phyloP scores from a whole-genome alignment of 92 coral and sea anemone species.

The Ricordea florida region DNA sequence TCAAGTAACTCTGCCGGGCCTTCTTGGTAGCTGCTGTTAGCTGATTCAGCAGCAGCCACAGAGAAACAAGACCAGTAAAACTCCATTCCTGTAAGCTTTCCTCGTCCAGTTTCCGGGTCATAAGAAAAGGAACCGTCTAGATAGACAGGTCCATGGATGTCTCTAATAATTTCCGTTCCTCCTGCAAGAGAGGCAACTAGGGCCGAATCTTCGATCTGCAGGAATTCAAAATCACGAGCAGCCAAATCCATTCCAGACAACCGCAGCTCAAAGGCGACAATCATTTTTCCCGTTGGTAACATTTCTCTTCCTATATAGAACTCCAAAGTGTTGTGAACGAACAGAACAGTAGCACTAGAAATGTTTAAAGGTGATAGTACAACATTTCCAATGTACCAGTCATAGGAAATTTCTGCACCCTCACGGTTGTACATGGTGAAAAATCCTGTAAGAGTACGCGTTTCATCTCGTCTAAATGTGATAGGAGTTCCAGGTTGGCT shows the following conservation, averaged over 20 bases:
- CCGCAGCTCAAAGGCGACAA: not conserved
- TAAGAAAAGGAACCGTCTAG: not conserved
- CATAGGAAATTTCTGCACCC: not conserved
- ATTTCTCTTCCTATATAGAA: not conserved
- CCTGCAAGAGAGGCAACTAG: not conserved
- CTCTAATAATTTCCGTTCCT: not conserved
- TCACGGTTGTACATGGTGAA: not conserved
- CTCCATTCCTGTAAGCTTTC: not conserved
- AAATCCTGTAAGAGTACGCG: not conserved
- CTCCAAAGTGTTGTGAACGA: not conserved
- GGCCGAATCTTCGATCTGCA: not conserved
- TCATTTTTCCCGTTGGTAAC: not conserved
- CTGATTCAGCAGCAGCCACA: too few relatives aligned
- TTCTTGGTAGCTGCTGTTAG: too few relatives aligned
- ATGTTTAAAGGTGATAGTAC: not conserved
- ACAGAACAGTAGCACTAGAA: not conserved
- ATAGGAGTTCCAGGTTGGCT: slow-evolving; percentile 1
- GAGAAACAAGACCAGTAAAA: not conserved
- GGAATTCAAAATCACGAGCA: not conserved
- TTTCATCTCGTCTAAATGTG: not conserved
- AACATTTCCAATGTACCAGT: not conserved
- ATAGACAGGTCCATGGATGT: not conserved
- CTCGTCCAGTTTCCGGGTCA: not conserved
- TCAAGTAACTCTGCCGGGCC: too few relatives aligned
- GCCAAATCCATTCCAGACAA: not conserved